Evolutionary conservation across 2,797 vertebrate genomes (phyloP).

Genomic region (Scomberomorus guttatus): DNA sequence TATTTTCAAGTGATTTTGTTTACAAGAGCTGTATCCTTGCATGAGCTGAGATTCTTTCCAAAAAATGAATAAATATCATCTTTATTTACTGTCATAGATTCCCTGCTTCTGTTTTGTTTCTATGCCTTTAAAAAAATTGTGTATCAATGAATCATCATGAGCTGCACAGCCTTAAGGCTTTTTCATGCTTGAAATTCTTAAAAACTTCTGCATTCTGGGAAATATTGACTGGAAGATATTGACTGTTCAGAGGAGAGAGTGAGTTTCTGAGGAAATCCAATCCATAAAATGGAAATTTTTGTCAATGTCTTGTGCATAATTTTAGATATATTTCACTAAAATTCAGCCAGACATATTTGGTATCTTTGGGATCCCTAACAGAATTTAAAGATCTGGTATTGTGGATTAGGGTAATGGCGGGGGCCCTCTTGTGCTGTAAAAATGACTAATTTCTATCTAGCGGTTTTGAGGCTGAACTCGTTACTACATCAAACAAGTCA

Average conservation of each 20-base stretch:
- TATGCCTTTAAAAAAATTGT: neutral
- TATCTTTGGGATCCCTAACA: too few species aligned
- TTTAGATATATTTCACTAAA: neutral
- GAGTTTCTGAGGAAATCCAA: constrained; percentile 7
- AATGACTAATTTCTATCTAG: too few species aligned
- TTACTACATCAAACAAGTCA: too few species aligned
- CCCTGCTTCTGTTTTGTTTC: neutral
- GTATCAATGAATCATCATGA: neutral
- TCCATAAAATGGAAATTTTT: too few species aligned
- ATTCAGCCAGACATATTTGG: neutral
- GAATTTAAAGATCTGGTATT: too few species aligned
- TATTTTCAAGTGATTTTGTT: constrained; percentile 87
- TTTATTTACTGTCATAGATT: constrained; percentile 79
- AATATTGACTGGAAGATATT: constrained; percentile 40
- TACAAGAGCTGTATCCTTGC: constrained; percentile 91
- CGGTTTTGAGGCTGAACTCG: too few species aligned
- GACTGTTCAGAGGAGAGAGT: neutral
- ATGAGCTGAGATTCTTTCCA: constrained; percentile 85
- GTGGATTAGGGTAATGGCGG: too few species aligned
- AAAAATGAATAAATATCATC: constrained; percentile 84
- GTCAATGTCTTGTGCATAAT: too few species aligned
- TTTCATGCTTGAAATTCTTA: constrained; percentile 14
- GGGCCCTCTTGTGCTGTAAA: too few species aligned
- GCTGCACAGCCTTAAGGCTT: neutral
- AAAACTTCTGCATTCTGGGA: neutral